phyloP scores from a whole-genome alignment of 1,140 invertebrate species.

The Drosophila tani region DNA sequence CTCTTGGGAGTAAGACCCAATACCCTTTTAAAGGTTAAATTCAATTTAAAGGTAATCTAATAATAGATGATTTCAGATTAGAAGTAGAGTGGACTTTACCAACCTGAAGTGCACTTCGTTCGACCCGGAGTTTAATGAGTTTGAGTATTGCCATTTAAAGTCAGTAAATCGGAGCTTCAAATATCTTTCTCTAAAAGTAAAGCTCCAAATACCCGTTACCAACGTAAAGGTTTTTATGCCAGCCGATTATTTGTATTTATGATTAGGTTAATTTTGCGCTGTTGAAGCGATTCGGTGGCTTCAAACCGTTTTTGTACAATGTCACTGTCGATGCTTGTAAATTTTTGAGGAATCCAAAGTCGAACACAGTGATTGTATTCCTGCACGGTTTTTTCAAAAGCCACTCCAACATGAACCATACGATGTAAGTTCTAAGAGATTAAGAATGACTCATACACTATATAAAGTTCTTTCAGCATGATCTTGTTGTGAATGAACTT shows the following conservation, averaged over 20 bases:
- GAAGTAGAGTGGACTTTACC: background rate
- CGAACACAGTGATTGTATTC: background rate
- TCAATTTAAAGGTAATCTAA: no score
- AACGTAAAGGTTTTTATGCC: background rate
- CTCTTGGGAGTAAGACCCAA: background rate
- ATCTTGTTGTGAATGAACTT: constrained; percentile 1
- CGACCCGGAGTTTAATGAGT: background rate
- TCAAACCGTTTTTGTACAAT: constrained; percentile 1
- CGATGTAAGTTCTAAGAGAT: background rate
- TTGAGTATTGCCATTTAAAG: constrained; percentile 3
- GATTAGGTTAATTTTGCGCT: constrained; percentile 4
- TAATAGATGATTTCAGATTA: background rate
- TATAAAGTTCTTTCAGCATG: background rate
- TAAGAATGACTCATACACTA: background rate
- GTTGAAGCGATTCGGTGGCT: constrained; percentile 2
- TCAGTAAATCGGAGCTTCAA: background rate
- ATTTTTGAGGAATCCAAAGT: background rate
- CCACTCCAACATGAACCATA: constrained; percentile 6
- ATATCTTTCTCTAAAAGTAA: constrained; percentile 4
- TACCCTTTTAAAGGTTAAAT: no score
- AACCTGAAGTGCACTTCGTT: constrained; percentile 3
- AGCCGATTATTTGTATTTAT: background rate
- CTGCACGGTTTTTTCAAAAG: background rate
- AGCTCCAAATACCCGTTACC: background rate
- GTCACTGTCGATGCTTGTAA: constrained; percentile 1